Evolutionary conservation across 2,113 vertebrate genomes (phyloP), one percentile per base, ranked within the genome.

Genomic region (Struthidea cinerea): DNA sequence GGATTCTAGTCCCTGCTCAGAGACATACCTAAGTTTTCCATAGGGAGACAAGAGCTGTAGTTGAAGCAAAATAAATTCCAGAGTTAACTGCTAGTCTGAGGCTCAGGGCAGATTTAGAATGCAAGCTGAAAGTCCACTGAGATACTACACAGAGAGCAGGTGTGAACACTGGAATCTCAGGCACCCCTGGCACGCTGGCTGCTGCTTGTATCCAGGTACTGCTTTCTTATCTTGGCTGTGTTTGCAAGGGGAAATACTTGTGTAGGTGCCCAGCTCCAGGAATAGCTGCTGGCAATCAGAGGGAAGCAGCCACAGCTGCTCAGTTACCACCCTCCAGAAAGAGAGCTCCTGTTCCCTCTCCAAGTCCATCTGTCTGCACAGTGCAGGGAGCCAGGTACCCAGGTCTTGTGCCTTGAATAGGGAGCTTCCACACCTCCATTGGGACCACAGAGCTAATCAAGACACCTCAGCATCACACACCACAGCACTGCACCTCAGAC

Each of bases 121-220:
- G 33, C 56, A 56, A 53, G 16, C 27, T 42, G 67, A 52, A 70
- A 35, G 21, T 28, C 39, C 12, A 6, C 23, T 20, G 28, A 6
- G 6, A 53, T 42, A 16, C 35, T 11, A 49, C 56, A 10, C 3
- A 35, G 37, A 21, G 55, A 17, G 35, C 28, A 50, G 35, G 11
- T 33, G 23, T 14, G n/a, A 65, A 19, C 33, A 13, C 7, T 6
- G 2, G 3, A 50, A 23, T 27, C 3, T 0, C 46, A n/a, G 35
- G 11, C 70, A 50, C 23, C 37, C 17, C 37, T 35, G 24, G 42
- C 61, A 42, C 0, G 0, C 33, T 44, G 35, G 16, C 53, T 69
- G 44, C 70, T 64, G 60, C 60, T 27, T 41, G 13, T 19, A 10
- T 59, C 42, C n/a, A 18, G 23, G 56, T 56, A 6, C 30, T 41